Evolutionary conservation across 1,140 invertebrate species (phyloP).

Genomic region (Aphelinus certus): DNA sequence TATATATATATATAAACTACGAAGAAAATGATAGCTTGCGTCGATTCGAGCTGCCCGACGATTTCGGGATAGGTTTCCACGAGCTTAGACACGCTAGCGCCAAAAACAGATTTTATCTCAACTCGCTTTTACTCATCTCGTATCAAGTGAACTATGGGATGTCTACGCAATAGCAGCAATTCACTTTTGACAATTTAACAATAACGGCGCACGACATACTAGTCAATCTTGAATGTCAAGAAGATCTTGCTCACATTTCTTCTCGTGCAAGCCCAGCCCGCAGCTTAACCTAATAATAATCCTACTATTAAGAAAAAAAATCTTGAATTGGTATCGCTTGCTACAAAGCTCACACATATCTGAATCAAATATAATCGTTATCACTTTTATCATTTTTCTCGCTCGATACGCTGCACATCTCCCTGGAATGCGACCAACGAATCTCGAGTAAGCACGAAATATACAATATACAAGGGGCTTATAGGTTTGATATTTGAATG

Average conservation of each 20-base stretch:
- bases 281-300: conserved; percentile 41
- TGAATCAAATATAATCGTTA: background rate
- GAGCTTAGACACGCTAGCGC: conserved; percentile 22
- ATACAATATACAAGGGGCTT: conserved; percentile 27
- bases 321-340: conserved; percentile 16
- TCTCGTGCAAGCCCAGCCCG: conserved; percentile 40
- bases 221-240: conserved; percentile 30
- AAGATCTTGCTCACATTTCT: conserved; percentile 21
- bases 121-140: background rate
- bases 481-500: conserved; percentile 13
- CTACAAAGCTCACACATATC: conserved; percentile 24
- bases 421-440: conserved; percentile 1
- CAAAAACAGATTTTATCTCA: conserved; percentile 17
- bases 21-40: conserved; percentile 35
- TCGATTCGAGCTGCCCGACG: conserved; percentile 53
- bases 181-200: conserved; percentile 8
- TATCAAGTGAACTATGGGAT: background rate
- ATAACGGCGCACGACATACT: background rate
- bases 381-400: conserved; percentile 24
- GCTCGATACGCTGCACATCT: conserved; percentile 21
- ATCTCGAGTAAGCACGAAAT: conserved; percentile 19
- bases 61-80: conserved; percentile 46
- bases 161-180: background rate
- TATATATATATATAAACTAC: background rate
- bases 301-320: conserved; percentile 20